phyloP scores from a whole-genome alignment of 1,140 invertebrate genomes.

The Drosophila persimilis region DNA sequence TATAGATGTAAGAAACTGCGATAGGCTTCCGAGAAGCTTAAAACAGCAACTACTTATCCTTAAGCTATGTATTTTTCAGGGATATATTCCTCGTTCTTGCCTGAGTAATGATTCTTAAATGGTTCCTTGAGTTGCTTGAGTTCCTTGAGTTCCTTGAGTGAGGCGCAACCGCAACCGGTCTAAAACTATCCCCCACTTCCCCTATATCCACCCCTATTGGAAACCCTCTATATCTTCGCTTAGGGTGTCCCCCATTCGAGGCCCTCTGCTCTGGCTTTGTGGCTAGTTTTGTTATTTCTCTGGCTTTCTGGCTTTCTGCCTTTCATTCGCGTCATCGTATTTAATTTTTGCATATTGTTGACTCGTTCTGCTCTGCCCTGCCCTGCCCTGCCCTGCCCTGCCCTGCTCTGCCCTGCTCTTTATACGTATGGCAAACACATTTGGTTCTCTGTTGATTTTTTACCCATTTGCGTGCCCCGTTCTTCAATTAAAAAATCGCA shows the following conservation, averaged over 20 bases:
- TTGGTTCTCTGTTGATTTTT: slow-evolving; percentile 52
- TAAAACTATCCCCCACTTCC: too few species aligned
- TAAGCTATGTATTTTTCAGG: slow-evolving; percentile 14
- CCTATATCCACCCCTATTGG: too few species aligned
- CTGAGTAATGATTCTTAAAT: too few species aligned
- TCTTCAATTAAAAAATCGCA: slow-evolving; percentile 69
- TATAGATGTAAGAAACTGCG: too few species aligned
- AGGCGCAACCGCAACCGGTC: too few species aligned
- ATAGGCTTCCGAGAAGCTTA: too few species aligned
- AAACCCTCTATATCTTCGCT: neutral
- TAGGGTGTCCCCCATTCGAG: too few species aligned
- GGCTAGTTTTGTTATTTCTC: slow-evolving; percentile 21
- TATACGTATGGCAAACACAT: slow-evolving; percentile 23
- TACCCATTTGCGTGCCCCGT: slow-evolving; percentile 51
- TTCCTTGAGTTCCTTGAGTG: too few species aligned
- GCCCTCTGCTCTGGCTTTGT: neutral
- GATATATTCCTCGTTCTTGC: neutral
- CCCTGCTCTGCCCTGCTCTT: slow-evolving; percentile 35
- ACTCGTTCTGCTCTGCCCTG: slow-evolving; percentile 38
- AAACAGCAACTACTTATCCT: too few species aligned
- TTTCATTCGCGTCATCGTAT: slow-evolving; percentile 71
- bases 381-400: too few species aligned
- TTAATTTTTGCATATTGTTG: slow-evolving; percentile 75
- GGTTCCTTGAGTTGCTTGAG: too few species aligned
- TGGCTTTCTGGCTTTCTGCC: slow-evolving; percentile 49